phyloP scores from a whole-genome alignment of 2,797 vertebrate genomes.

The Microhierax caerulescens region DNA sequence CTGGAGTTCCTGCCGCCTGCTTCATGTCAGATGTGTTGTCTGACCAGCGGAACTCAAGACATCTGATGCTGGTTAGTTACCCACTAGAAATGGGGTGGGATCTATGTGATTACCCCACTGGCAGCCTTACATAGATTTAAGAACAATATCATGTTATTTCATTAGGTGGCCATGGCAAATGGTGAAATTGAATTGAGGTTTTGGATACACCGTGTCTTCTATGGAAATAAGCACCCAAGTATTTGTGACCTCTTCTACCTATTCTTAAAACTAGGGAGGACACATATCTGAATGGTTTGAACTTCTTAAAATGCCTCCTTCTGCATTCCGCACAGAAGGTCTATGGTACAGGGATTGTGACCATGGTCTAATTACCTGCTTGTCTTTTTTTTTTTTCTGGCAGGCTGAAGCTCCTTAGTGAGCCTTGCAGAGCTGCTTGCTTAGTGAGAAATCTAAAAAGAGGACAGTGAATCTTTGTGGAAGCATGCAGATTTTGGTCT shows the following conservation, averaged over 20 bases:
- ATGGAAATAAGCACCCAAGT: not conserved
- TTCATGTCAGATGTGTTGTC: not conserved
- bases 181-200: rapidly evolving
- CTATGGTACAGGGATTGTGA: rapidly evolving
- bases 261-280: rapidly evolving
- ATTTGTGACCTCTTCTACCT: rapidly evolving
- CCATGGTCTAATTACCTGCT: not conserved
- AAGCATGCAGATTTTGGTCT: not conserved
- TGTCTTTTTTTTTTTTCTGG: not conserved
- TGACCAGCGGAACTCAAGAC: not conserved
- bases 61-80: rapidly evolving
- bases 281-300: rapidly evolving
- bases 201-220: not conserved
- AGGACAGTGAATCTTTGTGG: not conserved
- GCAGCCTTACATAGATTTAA: rapidly evolving
- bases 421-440: not conserved
- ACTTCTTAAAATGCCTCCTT: rapidly evolving
- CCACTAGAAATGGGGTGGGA: rapidly evolving
- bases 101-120: not conserved
- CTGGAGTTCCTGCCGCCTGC: not conserved
- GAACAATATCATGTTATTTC: rapidly evolving
- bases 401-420: not conserved
- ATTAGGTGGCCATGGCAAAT: rapidly evolving
- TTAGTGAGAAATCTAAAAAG: not conserved
- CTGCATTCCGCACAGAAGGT: rapidly evolving